Evolutionary conservation across 1,140 invertebrate genomes (phyloP), one percentile per base, ranked within the genome.

Genomic region (Drosophila pseudoobscura): DNA sequence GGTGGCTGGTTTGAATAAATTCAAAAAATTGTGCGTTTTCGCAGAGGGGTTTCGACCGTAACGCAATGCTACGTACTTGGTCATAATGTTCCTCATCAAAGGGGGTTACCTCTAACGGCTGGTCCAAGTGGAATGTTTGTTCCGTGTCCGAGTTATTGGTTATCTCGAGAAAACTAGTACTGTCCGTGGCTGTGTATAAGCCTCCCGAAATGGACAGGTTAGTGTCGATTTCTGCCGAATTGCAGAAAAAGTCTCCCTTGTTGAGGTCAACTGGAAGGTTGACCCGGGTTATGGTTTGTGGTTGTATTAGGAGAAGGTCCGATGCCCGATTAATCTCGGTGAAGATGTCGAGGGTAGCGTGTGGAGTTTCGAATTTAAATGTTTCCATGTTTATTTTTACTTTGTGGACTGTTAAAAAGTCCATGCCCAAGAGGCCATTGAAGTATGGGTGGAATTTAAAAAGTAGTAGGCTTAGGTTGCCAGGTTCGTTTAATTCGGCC

Each of bases 191-290:
- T 7, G 53, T 26, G 15, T 56, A 56, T 44, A 56, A 11, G 0
- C 41, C 53, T 26, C 29, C 44, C 4, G 54, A 29, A 13, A 55
- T 55, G 26, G 17, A 43, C 15, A 55, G 7, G 26, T 51, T 51
- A n/a, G 13, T 11, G 6, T 24, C 13, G 11, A 24, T 6, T 7
- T 11, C 3, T n/a, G 44, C 1, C 9, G 39, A 8, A 7, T 43
- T 17, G 6, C 35, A 55, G 11, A 7, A 26, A n/a, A 26, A 20
- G 20, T 55, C 53, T 6, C 53, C 53, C 13, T 15, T 39, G 2
- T 41, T 24, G 7, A n/a, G n/a, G 4, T 43, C 9, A 24, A 55
- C 53, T 11, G 53, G 53, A 5, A 55, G 53, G 6, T 24, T 11
- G 6, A 51, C 22, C 6, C 9, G 49, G 8, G 22, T 49, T 20